Base-by-base conservation (phyloP, 2,888 invertebrate species). In the Smittia sp. region DNA sequence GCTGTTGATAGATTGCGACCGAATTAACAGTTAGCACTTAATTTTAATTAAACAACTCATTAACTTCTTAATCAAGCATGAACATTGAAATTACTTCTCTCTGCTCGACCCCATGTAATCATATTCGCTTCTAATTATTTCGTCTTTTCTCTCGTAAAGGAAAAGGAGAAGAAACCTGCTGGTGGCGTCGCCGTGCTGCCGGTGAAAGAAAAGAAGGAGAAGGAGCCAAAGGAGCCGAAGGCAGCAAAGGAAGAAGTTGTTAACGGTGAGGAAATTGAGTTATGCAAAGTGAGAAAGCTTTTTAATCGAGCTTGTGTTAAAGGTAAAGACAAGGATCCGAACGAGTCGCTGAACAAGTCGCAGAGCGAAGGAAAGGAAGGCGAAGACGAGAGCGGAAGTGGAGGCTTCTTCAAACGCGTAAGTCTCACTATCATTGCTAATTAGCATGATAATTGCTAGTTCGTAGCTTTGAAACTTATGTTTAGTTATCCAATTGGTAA, bases 131-230 rank as follows among this genome's bases (percentile, higher is more conserved):
- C 20, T 39, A 73, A 58, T 52, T 73, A 58, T 74, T 73, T 65
- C 75, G 79, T 79, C 79, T 77, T 76, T 85, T 27, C 15, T 32
- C 18, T 22, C 13, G 20, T 7, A 68, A 68, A 18, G 18, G 27
- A 38, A n/a, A 66, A 66, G 18, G n/a, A 41, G 69, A 85, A 93
- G 93, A 92, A 92, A 84, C 92, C 92, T 25, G 85, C 91, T 38
- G 93, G 93, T 65, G 93, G 93, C 7, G 90, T 94, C 75, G 90
- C 92, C 75, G 93, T 93, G 76, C 86, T 93, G 82, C 93, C 93
- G 66, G 80, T 85, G 74, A 84, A 85, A 76, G 85, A 85, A 77
- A 86, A 85, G 79, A 84, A 83, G 76, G 84, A 85, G 79, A 85
- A 86, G 77, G 84, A 85, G 38, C 32, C 54, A 74, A 84, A 88